These are phyloP conservation scores for Drosophila nigromelanica DNA, from an alignment of 1,140 invertebrate genomes.

Conservation along the genomic window DNA sequence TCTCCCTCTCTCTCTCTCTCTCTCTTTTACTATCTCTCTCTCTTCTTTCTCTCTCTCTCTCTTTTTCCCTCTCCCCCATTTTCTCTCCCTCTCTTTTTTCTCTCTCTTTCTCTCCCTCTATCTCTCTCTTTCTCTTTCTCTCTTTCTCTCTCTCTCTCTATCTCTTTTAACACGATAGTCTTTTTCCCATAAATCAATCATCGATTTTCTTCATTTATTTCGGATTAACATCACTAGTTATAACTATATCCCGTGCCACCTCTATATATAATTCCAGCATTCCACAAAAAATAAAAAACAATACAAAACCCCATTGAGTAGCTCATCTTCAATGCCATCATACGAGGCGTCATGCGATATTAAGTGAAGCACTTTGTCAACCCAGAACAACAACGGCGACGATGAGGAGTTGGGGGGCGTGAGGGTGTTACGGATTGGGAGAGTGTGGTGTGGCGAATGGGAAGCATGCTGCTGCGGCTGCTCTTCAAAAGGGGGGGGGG, in stretches of 20 bases:
- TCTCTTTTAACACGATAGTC: no score
- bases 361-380: conserved; percentile 80
- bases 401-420: conserved; percentile 2
- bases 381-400: conserved; percentile 44
- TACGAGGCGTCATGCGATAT: conserved; percentile 71
- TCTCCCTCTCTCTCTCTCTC: no score
- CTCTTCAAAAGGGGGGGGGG: background rate
- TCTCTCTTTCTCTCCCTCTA: no score
- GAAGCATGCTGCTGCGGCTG: background rate
- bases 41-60: no score
- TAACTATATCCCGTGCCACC: conserved; percentile 22
- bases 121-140: no score
- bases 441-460: background rate
- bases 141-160: no score
- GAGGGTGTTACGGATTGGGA: background rate
- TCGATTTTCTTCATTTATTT: background rate
- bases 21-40: no score
- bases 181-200: no score
- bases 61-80: no score
- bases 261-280: conserved; percentile 32
- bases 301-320: conserved; percentile 56
- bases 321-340: conserved; percentile 61
- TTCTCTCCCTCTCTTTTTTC: no score
- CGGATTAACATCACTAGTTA: conserved; percentile 3
- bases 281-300: conserved; percentile 23